Conservation (phyloP, 2,797 vertebrate genomes). For the Hylomyscus alleni region DNA sequence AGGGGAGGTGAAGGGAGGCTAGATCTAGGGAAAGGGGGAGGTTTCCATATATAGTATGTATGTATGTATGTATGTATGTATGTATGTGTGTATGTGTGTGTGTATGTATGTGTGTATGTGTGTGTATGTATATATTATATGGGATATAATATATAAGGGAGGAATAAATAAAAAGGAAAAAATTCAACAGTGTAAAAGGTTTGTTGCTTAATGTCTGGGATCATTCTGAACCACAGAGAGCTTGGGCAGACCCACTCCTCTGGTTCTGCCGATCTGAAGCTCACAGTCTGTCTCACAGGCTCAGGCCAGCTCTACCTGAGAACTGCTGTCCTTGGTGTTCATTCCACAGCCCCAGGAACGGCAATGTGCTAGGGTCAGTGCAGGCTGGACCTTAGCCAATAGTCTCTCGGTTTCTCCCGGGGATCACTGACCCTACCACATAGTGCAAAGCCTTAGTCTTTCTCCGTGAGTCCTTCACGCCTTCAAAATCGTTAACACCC, state of each 20-base stretch:
- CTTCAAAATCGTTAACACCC: background rate
- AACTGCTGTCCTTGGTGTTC: background rate
- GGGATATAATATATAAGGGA: background rate
- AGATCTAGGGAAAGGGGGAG: background rate
- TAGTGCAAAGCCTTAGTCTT: background rate
- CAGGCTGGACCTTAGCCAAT: background rate
- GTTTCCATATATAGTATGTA: background rate
- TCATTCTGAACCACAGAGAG: background rate
- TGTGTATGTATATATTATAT: background rate
- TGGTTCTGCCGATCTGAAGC: background rate
- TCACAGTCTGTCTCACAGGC: background rate
- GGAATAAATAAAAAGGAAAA: background rate
- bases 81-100: too few species aligned
- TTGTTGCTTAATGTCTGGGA: too few species aligned
- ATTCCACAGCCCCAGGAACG: too few species aligned
- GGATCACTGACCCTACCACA: background rate
- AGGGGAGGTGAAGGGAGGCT: background rate
- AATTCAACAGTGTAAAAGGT: background rate
- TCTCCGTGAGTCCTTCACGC: background rate
- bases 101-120: too few species aligned
- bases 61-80: too few species aligned
- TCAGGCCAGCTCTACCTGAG: background rate
- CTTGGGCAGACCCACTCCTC: background rate
- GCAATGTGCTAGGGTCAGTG: background rate
- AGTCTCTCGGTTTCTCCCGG: background rate